phyloP scores from a whole-genome alignment of 2,888 invertebrate species.

The Augiades crinisus region DNA sequence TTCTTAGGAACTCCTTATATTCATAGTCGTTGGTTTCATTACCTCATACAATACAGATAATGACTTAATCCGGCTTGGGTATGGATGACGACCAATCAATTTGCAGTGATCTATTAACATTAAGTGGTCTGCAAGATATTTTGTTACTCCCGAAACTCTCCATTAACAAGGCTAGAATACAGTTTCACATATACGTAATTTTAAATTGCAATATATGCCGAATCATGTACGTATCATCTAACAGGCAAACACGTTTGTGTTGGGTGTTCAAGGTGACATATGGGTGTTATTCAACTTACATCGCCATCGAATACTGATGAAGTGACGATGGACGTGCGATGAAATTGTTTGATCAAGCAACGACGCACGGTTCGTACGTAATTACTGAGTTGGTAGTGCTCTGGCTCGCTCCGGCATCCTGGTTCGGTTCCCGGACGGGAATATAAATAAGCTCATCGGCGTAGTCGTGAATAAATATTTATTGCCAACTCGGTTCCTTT shows the following conservation, averaged over 20 bases:
- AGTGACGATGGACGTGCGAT: conserved; percentile 27
- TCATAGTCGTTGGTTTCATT: too few species aligned
- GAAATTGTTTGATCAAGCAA: conserved; percentile 24
- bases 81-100: too few species aligned
- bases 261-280: conserved; percentile 25
- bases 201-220: conserved; percentile 18
- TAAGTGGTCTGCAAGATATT: too few species aligned
- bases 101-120: too few species aligned
- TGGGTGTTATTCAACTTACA: conserved; percentile 35
- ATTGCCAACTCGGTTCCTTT: neutral
- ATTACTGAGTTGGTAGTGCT: conserved; percentile 23
- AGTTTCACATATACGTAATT: too few species aligned
- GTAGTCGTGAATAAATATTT: conserved; percentile 15
- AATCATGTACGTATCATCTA: conserved; percentile 21
- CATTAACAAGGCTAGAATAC: too few species aligned
- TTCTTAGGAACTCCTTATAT: too few species aligned
- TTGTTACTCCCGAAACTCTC: too few species aligned
- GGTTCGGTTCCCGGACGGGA: conserved; percentile 17
- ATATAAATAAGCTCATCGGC: conserved; percentile 20
- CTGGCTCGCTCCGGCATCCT: conserved; percentile 17
- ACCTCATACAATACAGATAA: too few species aligned
- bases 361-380: conserved; percentile 7
- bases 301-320: conserved; percentile 34
- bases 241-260: conserved; percentile 9
- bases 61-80: too few species aligned